Base-by-base conservation (phyloP, 2,797 vertebrate species). In the Acanthurus lineatus region DNA sequence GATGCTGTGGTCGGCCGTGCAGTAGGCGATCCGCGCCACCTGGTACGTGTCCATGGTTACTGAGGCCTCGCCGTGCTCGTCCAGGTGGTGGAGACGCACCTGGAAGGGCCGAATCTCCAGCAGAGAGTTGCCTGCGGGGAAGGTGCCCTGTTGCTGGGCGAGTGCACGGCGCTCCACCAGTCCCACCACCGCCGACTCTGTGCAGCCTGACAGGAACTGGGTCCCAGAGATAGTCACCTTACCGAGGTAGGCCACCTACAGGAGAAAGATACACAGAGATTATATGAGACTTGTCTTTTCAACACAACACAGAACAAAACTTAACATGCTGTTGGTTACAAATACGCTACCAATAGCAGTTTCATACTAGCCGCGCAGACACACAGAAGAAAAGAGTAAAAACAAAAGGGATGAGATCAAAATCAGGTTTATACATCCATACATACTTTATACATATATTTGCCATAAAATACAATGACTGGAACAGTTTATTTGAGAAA, bases 71-170 rank as follows among this genome's bases (percentile, higher is more conserved):
- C 96, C 95, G 48, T 95, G 97, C 79, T 95, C 96, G 35, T 98
- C 97, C 57, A 98, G 94, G 87, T 99, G 98, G 86, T 98, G 98
- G 63, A 99, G 96, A 85, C 97, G 97, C 80, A 99, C 98, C 91
- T 99, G 98, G 91, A 99, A 99, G 7, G 98, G 98, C 1, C 98
- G 97, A 81, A 99, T 99, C 94, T 99, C 98, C 89, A 99, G 94
- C 82, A 99, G 92, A 65, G 97, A 96, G 0, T 95, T 96, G 84
- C 95, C 91, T 9, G 53, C 11, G 0, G 70, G 95, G 91, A 38
- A 94, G 93, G 84, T 94, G 60, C 88, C 88, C n/a, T 97, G 97
- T 67, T 96, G 96, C 77, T 95, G 95, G 76, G 94, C 81, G 0
- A 96, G 86, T 0, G 93, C 94, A 9, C 94, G 95, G 49, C 91